These are phyloP conservation scores for Tribolium freemani DNA, from an alignment of 2,888 invertebrate species.

Conservation along the genomic window DNA sequence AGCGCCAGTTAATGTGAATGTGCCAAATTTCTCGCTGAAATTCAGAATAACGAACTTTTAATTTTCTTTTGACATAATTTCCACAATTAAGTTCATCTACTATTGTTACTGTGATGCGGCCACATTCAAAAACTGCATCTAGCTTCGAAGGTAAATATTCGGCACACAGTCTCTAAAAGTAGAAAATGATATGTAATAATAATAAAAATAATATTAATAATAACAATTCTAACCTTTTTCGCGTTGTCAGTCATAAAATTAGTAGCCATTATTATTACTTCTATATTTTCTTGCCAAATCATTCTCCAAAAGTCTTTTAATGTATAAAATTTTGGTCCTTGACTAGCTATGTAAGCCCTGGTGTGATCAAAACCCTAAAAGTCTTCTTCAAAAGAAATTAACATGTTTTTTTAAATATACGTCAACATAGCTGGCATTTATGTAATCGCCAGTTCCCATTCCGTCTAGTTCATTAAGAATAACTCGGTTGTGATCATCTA, in stretches of 20 bases:
- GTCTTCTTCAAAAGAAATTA: background rate
- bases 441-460: background rate
- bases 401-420: background rate
- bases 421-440: background rate
- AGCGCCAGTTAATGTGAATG: slow-evolving; percentile 1
- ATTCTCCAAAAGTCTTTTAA: slow-evolving; percentile 10
- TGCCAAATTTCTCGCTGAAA: background rate
- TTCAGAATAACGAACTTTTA: background rate
- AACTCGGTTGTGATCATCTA: background rate
- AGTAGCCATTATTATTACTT: background rate
- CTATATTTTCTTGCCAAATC: slow-evolving; percentile 15
- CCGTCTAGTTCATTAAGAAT: background rate
- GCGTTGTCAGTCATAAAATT: background rate
- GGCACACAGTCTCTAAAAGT: slow-evolving; percentile 6
- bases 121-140: background rate
- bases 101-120: background rate
- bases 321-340: slow-evolving; percentile 2
- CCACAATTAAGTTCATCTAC: background rate
- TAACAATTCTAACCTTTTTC: background rate
- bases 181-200: background rate
- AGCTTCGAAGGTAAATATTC: background rate
- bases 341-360: slow-evolving; percentile 2
- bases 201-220: background rate
- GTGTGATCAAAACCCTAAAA: slow-evolving; percentile 3
- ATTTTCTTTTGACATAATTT: background rate